Evolutionary conservation across 2,113 vertebrate genomes (phyloP).

Genomic region (Meles meles): DNA sequence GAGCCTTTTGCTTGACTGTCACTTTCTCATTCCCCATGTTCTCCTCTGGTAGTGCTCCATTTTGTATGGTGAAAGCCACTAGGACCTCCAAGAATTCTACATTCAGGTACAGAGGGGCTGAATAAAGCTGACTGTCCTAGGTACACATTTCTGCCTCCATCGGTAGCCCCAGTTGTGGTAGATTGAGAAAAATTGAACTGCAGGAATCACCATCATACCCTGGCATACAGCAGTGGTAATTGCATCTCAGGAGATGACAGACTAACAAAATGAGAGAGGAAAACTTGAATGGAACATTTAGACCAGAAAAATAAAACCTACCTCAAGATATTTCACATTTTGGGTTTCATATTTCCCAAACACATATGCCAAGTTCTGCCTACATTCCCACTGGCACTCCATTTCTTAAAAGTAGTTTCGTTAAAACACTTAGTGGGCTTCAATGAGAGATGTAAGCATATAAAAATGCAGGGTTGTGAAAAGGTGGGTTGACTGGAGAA

Average conservation of each 20-base stretch:
- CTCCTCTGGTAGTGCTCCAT: neutral
- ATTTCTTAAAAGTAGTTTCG: neutral
- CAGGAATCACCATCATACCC: neutral
- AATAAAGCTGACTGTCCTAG: neutral
- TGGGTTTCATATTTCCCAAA: neutral
- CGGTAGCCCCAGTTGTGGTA: neutral
- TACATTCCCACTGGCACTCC: neutral
- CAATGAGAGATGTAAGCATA: neutral
- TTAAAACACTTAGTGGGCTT: neutral
- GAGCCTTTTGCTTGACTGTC: neutral
- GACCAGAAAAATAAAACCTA: neutral
- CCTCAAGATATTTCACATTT: neutral
- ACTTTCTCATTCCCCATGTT: neutral
- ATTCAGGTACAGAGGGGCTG: neutral
- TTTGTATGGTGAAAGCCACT: neutral
- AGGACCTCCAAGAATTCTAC: neutral
- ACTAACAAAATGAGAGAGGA: neutral
- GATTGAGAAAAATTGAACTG: neutral
- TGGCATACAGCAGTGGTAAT: neutral
- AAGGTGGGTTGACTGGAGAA: neutral
- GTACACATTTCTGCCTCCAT: neutral
- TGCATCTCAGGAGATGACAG: neutral
- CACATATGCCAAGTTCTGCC: neutral
- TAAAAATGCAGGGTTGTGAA: neutral
- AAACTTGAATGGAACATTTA: neutral